phyloP scores from a whole-genome alignment of 2,113 vertebrate species.

The Pionites leucogaster region DNA sequence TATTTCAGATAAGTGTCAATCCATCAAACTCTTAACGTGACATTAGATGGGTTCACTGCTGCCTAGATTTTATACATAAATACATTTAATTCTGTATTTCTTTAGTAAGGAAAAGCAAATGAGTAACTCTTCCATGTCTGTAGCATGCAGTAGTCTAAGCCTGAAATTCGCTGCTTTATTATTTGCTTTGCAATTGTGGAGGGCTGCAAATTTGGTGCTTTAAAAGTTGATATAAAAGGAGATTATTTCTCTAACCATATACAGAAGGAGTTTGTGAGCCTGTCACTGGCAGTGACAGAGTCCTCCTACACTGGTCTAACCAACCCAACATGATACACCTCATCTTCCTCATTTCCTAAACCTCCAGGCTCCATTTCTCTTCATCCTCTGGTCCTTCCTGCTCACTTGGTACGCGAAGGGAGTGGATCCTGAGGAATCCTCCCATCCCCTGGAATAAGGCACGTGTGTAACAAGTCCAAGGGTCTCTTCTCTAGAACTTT shows the following conservation, averaged over 20 bases:
- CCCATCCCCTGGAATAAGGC: no score
- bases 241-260: neutral
- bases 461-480: neutral
- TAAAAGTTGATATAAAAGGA: neutral
- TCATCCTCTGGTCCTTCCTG: neutral
- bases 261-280: neutral
- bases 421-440: neutral
- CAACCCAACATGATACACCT: accelerated
- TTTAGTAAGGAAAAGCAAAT: neutral
- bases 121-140: neutral
- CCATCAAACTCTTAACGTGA: neutral
- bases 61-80: neutral
- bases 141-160: neutral
- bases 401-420: accelerated
- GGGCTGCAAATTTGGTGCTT: neutral
- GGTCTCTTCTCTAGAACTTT: neutral
- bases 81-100: neutral
- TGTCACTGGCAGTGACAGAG: neutral
- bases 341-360: neutral
- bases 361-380: neutral
- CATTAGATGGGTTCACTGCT: neutral
- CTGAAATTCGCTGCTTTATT: neutral
- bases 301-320: neutral
- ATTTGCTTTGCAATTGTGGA: neutral
- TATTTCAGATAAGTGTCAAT: neutral